Evolutionary conservation across 1,140 invertebrate genomes (phyloP), one percentile per base, ranked within the genome.

Genomic region (Hyphantria cunea): DNA sequence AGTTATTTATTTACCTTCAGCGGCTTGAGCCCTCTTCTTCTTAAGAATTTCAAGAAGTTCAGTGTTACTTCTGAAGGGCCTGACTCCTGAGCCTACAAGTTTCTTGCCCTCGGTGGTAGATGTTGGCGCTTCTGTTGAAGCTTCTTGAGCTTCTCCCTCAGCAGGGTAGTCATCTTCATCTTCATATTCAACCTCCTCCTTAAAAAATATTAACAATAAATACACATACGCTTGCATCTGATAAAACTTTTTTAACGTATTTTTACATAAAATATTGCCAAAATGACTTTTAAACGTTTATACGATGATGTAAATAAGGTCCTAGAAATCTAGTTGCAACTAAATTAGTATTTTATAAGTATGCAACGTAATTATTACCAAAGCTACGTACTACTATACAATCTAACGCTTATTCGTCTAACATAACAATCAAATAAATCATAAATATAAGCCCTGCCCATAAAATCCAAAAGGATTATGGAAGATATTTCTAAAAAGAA

Each of bases 41-140:
- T 95, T 95, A 50, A 95, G 81, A 1, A 94, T 93, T 53, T 93
- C 94, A 42, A 95, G 82, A 12, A 95, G 91, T 69, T 95, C 94
- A 42, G 95, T 94, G 77, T 95, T 95, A 71, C 94, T 95, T 72
- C 94, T 92, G 86, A 94, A 95, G 1, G 94, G 93, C 25, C 93
- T 89, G 9, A 95, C 93, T 32, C 94, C 92, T 7, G 94, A 93
- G 0, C 90, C 91, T 39, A 93, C 91, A 15, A 94, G 83, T 71
- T 94, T 95, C 44, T 94, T 92, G 39, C 93, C 89, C 78, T 94
- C 94, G 0, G 94, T 94, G 0, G 94, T 93, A 0, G 94, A 94
- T 8, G 81, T 75, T 0, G 92, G 76, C 0, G 93, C 87, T 78
- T 93, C 93, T 3, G 94, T 95, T 0, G 94, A 94, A 0, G 93